Evolutionary conservation across 2,113 vertebrate genomes (phyloP).

Genomic region (Saccopteryx leptura): DNA sequence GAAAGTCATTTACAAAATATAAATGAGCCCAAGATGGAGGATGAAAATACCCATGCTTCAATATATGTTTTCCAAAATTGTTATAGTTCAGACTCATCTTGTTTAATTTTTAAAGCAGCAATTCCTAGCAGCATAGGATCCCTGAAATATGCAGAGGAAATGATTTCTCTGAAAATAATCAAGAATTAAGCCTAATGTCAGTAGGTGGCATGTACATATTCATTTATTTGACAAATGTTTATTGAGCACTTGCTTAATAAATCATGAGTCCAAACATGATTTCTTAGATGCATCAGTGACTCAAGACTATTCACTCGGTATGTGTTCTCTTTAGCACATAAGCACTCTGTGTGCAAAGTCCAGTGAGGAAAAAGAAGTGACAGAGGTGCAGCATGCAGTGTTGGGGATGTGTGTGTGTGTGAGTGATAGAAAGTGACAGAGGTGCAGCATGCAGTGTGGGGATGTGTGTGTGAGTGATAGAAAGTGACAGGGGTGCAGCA

Average conservation of each 20-base stretch:
- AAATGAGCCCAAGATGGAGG: conserved; percentile 7
- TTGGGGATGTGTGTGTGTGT: not conserved
- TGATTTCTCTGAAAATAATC: not conserved
- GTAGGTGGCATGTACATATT: not conserved
- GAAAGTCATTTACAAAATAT: conserved; percentile 44
- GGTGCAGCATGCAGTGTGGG: too few species aligned
- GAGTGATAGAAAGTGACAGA: too few species aligned
- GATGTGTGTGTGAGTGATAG: not conserved
- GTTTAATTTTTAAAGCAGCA: conserved; percentile 36
- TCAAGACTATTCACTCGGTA: not conserved
- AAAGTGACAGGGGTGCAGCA: too few species aligned
- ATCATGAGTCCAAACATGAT: not conserved
- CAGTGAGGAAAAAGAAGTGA: not conserved
- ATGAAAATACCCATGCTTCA: conserved; percentile 16
- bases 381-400: not conserved
- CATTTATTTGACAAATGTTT: not conserved
- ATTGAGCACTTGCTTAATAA: not conserved
- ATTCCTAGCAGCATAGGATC: not conserved
- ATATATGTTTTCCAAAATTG: conserved; percentile 45
- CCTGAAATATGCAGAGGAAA: not conserved
- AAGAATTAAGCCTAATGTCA: not conserved
- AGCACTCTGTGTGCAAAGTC: not conserved
- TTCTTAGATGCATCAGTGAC: not conserved
- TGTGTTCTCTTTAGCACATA: not conserved
- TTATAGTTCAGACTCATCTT: not conserved